phyloP scores from a whole-genome alignment of 1,140 invertebrate genomes.

The Drosophila parvula region DNA sequence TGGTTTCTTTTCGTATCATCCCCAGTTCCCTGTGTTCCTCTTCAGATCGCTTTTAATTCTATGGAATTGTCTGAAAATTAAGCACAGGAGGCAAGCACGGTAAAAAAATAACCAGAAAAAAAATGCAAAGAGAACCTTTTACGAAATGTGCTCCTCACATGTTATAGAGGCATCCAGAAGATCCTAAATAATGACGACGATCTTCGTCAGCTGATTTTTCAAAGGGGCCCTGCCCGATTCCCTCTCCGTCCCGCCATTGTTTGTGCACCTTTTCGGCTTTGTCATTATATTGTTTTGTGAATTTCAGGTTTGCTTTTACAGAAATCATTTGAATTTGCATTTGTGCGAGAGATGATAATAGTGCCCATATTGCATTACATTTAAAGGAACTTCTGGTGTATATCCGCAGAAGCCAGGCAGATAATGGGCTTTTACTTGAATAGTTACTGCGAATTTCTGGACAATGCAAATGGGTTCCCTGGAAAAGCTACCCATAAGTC shows the following conservation, averaged over 20 bases:
- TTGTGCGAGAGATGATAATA: slow-evolving; percentile 29
- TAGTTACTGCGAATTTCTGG: slow-evolving; percentile 38
- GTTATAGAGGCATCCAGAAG: slow-evolving; percentile 61
- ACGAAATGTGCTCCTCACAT: slow-evolving; percentile 72
- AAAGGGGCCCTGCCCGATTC: slow-evolving; percentile 14
- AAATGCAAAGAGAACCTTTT: slow-evolving; percentile 18
- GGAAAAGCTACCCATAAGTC: slow-evolving; percentile 5
- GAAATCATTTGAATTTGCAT: slow-evolving; percentile 61
- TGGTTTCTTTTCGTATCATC: slow-evolving; percentile 55
- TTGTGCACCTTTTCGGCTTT: slow-evolving; percentile 57
- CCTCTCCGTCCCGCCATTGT: slow-evolving; percentile 25
- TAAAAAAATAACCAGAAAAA: slow-evolving; percentile 11
- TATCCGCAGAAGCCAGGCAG: neutral
- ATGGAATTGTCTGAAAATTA: slow-evolving; percentile 77
- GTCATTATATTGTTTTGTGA: slow-evolving; percentile 37
- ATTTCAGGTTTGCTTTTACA: slow-evolving; percentile 60
- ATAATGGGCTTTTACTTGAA: slow-evolving; percentile 23
- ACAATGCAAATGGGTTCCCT: slow-evolving; percentile 26
- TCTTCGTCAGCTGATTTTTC: slow-evolving; percentile 66
- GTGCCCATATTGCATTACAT: slow-evolving; percentile 66
- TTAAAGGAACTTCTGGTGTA: slow-evolving; percentile 53
- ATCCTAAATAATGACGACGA: slow-evolving; percentile 44
- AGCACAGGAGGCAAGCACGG: slow-evolving; percentile 43
- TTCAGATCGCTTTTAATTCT: slow-evolving; percentile 78
- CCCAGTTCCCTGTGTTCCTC: slow-evolving; percentile 54